These are phyloP conservation scores for Gymnopithys bicolor DNA, from an alignment of 2,797 vertebrate species.

Conservation along the genomic window DNA sequence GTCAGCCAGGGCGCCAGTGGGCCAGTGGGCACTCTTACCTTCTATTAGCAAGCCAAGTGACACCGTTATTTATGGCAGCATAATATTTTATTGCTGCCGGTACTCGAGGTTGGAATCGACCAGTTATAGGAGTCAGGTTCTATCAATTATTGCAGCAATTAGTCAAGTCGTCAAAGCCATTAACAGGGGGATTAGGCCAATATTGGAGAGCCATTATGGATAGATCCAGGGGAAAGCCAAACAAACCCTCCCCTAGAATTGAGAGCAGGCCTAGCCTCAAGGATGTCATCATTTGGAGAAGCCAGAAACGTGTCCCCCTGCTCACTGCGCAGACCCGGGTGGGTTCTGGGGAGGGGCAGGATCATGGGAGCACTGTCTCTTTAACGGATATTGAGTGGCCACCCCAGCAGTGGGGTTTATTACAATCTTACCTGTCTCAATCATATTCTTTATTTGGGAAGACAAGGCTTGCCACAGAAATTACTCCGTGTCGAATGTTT, in stretches of 20 bases:
- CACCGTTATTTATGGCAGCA: slow-evolving; percentile 76
- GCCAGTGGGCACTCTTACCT: slow-evolving; percentile 7
- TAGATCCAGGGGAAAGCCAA: slow-evolving; percentile 1
- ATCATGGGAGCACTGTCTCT: background rate
- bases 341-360: background rate
- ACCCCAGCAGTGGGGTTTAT: background rate
- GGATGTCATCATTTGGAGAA: slow-evolving; percentile 26
- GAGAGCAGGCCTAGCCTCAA: slow-evolving; percentile 11
- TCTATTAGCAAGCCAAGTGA: slow-evolving; percentile 43
- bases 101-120: slow-evolving; percentile 84
- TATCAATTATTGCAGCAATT: slow-evolving; percentile 93
- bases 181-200: slow-evolving; percentile 72
- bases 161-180: slow-evolving; percentile 81
- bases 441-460: slow-evolving; percentile 48
- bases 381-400: background rate
- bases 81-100: slow-evolving; percentile 86
- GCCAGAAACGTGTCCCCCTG: background rate
- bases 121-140: slow-evolving; percentile 81
- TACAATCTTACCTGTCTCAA: slow-evolving; percentile 59
- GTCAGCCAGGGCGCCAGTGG: slow-evolving; percentile 70
- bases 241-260: background rate
- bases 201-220: slow-evolving; percentile 74
- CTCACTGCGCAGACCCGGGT: background rate
- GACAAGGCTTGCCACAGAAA: slow-evolving; percentile 66
- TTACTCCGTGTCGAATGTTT: slow-evolving; percentile 69